phyloP scores from a whole-genome alignment of 2,888 invertebrate genomes.

The Plebejus melissa region DNA sequence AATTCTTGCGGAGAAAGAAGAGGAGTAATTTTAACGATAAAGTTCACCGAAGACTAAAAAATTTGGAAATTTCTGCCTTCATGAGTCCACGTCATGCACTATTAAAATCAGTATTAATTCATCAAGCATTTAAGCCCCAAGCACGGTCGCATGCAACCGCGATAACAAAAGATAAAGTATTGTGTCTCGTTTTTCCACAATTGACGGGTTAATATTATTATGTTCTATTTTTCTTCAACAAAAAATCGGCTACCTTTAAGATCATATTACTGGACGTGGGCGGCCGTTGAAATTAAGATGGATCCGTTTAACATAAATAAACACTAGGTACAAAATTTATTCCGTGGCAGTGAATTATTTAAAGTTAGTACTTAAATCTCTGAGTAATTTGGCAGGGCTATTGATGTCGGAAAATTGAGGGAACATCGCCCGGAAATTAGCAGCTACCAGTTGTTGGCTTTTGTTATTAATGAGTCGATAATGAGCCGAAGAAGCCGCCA shows the following conservation, averaged over 20 bases:
- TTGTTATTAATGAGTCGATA: slow-evolving; percentile 9
- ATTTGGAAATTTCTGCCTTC: no score
- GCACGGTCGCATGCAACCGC: no score
- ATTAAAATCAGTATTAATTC: no score
- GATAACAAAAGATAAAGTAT: no score
- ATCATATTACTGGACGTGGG: neutral
- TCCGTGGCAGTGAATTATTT: neutral
- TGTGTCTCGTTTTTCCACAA: no score
- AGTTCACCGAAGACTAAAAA: no score
- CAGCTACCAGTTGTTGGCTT: slow-evolving; percentile 19
- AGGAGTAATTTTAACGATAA: no score
- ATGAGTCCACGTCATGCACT: no score
- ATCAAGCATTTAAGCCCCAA: no score
- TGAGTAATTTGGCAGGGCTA: slow-evolving; percentile 42
- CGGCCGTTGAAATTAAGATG: neutral
- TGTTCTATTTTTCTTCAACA: neutral
- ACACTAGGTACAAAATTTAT: neutral
- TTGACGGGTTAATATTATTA: no score
- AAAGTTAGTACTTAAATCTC: slow-evolving; percentile 36
- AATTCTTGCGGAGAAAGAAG: no score
- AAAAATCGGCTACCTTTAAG: neutral
- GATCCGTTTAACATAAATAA: neutral
- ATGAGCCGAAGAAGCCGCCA: slow-evolving; percentile 7
- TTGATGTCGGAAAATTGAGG: slow-evolving; percentile 36
- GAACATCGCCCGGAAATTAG: slow-evolving; percentile 36